These are phyloP conservation scores for Notocelia uddmanniana DNA, from an alignment of 2,888 invertebrate genomes.

Conservation along the genomic window DNA sequence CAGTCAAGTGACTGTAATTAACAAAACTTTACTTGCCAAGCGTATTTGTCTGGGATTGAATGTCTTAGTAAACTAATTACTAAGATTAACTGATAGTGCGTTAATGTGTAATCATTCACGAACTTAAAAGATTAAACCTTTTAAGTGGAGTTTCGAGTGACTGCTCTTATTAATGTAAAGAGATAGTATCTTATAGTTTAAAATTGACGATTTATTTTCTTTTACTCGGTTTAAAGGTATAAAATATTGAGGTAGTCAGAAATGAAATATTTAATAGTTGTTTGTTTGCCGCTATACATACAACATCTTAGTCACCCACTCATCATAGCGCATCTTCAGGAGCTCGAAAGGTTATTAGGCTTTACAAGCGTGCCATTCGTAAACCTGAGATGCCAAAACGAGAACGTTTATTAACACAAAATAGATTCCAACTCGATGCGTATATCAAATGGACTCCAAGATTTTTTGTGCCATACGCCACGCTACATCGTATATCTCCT, in stretches of 20 bases:
- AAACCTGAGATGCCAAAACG: too few species aligned
- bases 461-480: too few species aligned
- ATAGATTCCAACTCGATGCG: too few species aligned
- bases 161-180: background rate
- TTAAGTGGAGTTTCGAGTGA: constrained; percentile 18
- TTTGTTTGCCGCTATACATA: too few species aligned
- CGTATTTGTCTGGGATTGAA: background rate
- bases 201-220: background rate
- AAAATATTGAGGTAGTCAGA: background rate
- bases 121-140: constrained; percentile 18
- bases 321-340: too few species aligned
- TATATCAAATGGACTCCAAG: too few species aligned
- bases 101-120: constrained; percentile 24
- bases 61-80: constrained; percentile 17
- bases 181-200: background rate
- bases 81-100: constrained; percentile 16
- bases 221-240: background rate
- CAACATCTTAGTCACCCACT: too few species aligned
- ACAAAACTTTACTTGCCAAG: background rate
- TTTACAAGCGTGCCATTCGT: too few species aligned
- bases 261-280: constrained; percentile 2
- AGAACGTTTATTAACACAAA: too few species aligned
- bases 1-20: constrained; percentile 1
- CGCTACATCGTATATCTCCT: too few species aligned
- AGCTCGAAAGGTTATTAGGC: too few species aligned